Conservation (phyloP, 2,888 invertebrate genomes). For the Nemoura dubitans region DNA sequence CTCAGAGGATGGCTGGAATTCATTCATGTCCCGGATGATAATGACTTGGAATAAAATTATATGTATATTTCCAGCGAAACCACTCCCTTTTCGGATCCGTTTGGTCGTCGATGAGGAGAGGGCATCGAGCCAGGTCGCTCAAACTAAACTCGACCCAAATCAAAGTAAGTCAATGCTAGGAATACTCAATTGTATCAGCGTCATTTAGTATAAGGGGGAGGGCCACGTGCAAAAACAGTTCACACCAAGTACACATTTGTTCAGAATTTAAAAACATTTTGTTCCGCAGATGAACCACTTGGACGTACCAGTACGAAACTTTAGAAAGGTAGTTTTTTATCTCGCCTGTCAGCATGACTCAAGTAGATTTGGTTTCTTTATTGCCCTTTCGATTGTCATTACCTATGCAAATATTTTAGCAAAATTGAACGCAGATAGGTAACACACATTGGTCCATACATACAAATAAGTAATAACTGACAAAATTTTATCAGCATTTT, state of each 20-base stretch:
- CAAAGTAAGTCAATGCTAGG: slow-evolving; percentile 57
- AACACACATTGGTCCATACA: not conserved
- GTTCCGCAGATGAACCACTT: slow-evolving; percentile 56
- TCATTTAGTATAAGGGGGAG: not conserved
- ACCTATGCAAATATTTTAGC: not conserved
- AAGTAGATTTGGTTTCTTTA: not conserved
- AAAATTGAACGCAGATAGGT: not conserved
- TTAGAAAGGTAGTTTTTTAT: slow-evolving; percentile 55
- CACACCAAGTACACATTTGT: not conserved
- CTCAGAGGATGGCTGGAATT: too few species aligned
- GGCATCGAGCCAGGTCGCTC: slow-evolving; percentile 69
- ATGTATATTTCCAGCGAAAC: slow-evolving; percentile 84
- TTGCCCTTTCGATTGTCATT: not conserved
- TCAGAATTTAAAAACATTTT: slow-evolving; percentile 45
- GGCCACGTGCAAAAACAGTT: not conserved
- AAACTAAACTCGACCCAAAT: slow-evolving; percentile 67
- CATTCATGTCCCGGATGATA: too few species aligned
- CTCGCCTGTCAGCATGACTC: slow-evolving; percentile 15
- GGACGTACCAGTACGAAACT: slow-evolving; percentile 57
- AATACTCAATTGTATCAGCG: not conserved
- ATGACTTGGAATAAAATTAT: too few species aligned
- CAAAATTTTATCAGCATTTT: not conserved
- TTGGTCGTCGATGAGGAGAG: slow-evolving; percentile 90
- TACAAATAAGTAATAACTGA: not conserved
- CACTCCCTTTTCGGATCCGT: slow-evolving; percentile 96